These are phyloP conservation scores for Chroicocephalus ridibundus DNA, from an alignment of 2,113 vertebrate species.

Conservation along the genomic window DNA sequence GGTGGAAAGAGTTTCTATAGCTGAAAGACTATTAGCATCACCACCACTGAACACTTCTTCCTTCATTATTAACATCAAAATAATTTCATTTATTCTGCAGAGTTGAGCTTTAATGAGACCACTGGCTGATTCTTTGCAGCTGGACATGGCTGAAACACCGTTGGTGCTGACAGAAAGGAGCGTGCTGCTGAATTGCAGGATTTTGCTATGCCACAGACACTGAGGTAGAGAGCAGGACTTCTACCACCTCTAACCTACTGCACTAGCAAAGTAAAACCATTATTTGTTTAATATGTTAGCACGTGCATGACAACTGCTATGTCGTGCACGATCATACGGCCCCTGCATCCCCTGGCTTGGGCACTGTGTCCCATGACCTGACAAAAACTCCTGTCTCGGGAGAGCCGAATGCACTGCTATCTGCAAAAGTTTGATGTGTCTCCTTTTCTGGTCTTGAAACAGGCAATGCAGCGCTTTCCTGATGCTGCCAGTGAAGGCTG, in stretches of 20 bases:
- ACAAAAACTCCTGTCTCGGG: neutral
- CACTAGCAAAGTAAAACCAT: neutral
- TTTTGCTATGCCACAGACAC: neutral
- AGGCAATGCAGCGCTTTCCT: neutral
- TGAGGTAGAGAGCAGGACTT: neutral
- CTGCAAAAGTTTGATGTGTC: neutral
- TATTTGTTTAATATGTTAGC: neutral
- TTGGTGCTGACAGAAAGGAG: neutral
- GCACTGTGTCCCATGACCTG: neutral
- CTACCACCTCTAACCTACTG: neutral
- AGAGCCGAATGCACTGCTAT: neutral
- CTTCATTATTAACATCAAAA: neutral
- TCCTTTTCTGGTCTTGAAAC: neutral
- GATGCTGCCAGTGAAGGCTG: neutral
- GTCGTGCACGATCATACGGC: rapidly evolving
- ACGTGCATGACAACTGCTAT: neutral
- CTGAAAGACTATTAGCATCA: neutral
- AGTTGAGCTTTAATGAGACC: neutral
- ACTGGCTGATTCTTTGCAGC: conserved; percentile 3
- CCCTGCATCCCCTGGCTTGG: neutral
- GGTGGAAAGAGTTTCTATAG: neutral
- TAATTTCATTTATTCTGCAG: neutral
- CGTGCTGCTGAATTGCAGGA: neutral
- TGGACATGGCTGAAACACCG: neutral
- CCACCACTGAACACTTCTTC: neutral